These are phyloP conservation scores for Monomorium pharaonis DNA, from an alignment of 1,140 invertebrate species.

Conservation along the genomic window DNA sequence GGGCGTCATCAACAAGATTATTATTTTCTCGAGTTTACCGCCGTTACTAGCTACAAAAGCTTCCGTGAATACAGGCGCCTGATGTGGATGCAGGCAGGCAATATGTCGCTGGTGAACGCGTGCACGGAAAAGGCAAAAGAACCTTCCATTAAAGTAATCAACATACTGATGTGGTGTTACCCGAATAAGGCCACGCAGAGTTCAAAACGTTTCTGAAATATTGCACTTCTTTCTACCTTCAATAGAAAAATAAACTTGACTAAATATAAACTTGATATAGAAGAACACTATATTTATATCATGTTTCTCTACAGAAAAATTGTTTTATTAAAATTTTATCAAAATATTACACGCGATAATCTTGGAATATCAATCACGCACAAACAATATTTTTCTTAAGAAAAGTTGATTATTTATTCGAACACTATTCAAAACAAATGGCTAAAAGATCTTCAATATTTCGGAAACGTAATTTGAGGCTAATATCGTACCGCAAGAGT, in stretches of 20 bases:
- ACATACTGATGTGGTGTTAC: background rate
- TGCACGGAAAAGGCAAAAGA: conserved; percentile 15
- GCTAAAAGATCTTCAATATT: background rate
- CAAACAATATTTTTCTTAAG: background rate
- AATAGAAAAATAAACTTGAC: background rate
- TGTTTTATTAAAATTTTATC: background rate
- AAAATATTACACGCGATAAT: background rate
- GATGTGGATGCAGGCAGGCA: background rate
- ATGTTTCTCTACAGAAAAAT: background rate
- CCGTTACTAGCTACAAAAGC: conserved; percentile 25
- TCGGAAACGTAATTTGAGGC: background rate
- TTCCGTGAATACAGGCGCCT: conserved; percentile 13
- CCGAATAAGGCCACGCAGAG: background rate
- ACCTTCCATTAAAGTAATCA: conserved; percentile 5
- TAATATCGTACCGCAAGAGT: background rate
- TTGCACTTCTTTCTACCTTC: background rate
- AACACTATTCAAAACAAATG: no score
- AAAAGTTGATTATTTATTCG: background rate
- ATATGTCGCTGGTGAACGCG: background rate
- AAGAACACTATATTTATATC: background rate
- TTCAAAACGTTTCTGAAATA: background rate
- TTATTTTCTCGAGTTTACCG: conserved; percentile 56
- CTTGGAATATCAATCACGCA: background rate
- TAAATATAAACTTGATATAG: background rate
- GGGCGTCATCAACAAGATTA: conserved; percentile 39